Evolutionary conservation across 2,888 invertebrate genomes (phyloP), one percentile per base, ranked within the genome.

Genomic region (Abrostola tripartita): DNA sequence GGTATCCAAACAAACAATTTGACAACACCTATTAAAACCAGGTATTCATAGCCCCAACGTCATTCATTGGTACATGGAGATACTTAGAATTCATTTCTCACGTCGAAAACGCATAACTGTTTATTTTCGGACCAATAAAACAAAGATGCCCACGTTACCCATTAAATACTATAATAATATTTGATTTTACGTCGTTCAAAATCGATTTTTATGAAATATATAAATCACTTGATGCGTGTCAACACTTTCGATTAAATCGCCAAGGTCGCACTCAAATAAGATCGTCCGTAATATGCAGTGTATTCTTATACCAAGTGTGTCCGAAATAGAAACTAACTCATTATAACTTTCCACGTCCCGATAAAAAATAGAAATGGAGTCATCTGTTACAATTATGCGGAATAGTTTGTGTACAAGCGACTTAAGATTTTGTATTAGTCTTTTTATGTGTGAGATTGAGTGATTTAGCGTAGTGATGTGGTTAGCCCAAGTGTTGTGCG

Each of bases 241-340:
- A 93, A 89, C 94, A 92, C 92, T 88, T 93, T 92, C 93, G 90
- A 93, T 93, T 93, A 93, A 89, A 86, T 69, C 55, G 58, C 71
- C 90, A 93, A 93, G 94, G 94, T 86, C 90, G 84, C 53, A 59
- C 69, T 74, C 78, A 79, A 86, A 86, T 85, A 85, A 86, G 81
- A 88, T 74, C 85, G 85, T 78, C 82, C 72, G 84, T 82, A 83
- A 80, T 84, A 83, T 79, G 82, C 81, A 79, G 82, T 78, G 88
- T 93, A 92, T 92, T 92, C 90, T 91, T 90, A 87, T 85, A 83
- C 85, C 85, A 88, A 93, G 92, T 91, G 92, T 86, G 82, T 86
- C 88, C 68, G 69, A 92, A 93, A 93, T 94, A 94, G 92, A 88
- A 75, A 71, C 80, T 68, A 84, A 88, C 91, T 93, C 91, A 92